A percentile compares a stretch with the other conserved stretches of the same genome.
Conservation (phyloP, 1,140 invertebrate species). For the Pseudomyrmex pallidus region DNA sequence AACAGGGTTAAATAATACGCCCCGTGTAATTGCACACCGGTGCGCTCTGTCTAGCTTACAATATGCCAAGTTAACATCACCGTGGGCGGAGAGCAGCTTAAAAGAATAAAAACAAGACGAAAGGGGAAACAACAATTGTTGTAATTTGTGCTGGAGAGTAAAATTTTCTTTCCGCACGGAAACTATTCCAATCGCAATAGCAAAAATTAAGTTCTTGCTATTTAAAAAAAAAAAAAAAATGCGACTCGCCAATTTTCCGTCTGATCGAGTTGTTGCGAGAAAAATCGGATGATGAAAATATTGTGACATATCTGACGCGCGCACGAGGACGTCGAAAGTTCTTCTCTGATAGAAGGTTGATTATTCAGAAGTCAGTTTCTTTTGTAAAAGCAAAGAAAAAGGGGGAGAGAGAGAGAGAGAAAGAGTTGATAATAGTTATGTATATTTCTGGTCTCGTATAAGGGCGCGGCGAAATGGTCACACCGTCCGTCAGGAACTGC, state of each 20-base stretch:
- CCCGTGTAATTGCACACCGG: conserved; percentile 72
- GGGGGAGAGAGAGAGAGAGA: conserved; percentile 41
- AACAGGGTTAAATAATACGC: conserved; percentile 79
- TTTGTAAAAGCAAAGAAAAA: conserved; percentile 50
- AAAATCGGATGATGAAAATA: conserved; percentile 68
- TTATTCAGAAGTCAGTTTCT: conserved; percentile 66
- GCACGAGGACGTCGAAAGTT: conserved; percentile 17
- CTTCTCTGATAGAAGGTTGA: background rate
- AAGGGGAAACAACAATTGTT: background rate
- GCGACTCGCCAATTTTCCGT: background rate
- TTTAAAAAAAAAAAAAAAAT: background rate
- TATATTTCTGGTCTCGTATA: background rate
- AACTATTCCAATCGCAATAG: background rate
- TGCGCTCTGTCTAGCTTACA: conserved; percentile 27
- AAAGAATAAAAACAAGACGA: conserved; percentile 6
- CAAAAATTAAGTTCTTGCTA: background rate
- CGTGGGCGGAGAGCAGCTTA: background rate
- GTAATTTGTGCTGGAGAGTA: background rate
- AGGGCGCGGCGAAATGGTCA: conserved; percentile 48
- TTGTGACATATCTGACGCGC: conserved; percentile 69
- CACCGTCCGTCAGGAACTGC: conserved; percentile 16
- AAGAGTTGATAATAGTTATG: conserved; percentile 44
- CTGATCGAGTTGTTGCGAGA: background rate
- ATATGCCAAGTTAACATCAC: conserved; percentile 28
- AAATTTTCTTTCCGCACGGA: background rate